A percentile compares a stretch with the other conserved stretches of the same genome.
These are phyloP conservation scores for Cerastis rubricosa DNA, from an alignment of 2,888 invertebrate genomes.

Conservation along the genomic window DNA sequence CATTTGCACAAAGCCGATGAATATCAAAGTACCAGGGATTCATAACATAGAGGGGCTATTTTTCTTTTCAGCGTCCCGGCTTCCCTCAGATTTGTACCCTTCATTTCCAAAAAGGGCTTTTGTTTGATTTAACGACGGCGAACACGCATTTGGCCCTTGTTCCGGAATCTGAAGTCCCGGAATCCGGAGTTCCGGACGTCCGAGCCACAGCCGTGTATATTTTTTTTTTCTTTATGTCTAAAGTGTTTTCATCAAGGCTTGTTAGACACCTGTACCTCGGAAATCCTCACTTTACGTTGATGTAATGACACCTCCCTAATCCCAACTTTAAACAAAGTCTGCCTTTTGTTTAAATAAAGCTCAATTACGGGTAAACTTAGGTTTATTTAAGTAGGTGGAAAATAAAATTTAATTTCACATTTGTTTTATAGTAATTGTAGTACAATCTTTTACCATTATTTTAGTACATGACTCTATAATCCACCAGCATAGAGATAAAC, in stretches of 20 bases:
- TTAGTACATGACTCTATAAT: neutral
- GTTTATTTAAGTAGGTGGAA: neutral
- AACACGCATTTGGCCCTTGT: conserved; percentile 61
- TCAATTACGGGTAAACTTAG: neutral
- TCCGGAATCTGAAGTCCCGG: conserved; percentile 21
- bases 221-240: conserved; percentile 54
- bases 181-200: conserved; percentile 25
- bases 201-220: conserved; percentile 31
- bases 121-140: conserved; percentile 67
- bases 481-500: neutral
- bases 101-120: conserved; percentile 63
- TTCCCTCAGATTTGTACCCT: conserved; percentile 61
- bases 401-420: too few relatives aligned
- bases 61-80: conserved; percentile 47
- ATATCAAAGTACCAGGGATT: conserved; percentile 53
- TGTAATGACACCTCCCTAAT: conserved; percentile 58
- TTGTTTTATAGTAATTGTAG: neutral
- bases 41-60: conserved; percentile 56
- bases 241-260: conserved; percentile 55
- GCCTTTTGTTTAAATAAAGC: conserved; percentile 33
- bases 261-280: conserved; percentile 62
- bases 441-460: neutral
- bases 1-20: conserved; percentile 59
- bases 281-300: conserved; percentile 51
- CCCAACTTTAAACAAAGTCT: conserved; percentile 64